Evolutionary conservation across 1,140 invertebrate species (phyloP).

Genomic region (Lysiphlebus fabarum): DNA sequence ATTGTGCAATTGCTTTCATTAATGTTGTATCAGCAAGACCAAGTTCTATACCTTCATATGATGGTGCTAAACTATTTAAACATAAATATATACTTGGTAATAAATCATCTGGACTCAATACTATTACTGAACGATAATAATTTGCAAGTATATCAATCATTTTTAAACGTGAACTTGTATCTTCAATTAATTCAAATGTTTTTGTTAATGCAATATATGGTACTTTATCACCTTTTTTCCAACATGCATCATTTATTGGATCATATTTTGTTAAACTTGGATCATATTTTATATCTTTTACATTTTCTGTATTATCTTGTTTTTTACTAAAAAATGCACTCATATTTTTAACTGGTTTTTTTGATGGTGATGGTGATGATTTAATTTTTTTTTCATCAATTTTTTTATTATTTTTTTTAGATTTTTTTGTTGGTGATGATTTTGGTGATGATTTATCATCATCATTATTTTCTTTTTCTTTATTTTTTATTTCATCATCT

Average conservation of each 20-base stretch:
- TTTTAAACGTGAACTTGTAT: conserved; percentile 82
- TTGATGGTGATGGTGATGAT: conserved; percentile 17
- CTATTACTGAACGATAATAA: conserved; percentile 90
- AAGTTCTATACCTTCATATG: conserved; percentile 68
- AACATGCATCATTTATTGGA: conserved; percentile 86
- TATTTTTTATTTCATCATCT: conserved; percentile 1
- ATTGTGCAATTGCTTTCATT: conserved; percentile 92
- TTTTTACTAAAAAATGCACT: conserved; percentile 7
- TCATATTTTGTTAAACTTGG: conserved; percentile 78
- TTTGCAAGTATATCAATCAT: conserved; percentile 93
- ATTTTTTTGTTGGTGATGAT: background rate
- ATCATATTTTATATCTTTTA: conserved; percentile 62
- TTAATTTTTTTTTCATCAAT: background rate
- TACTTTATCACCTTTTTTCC: conserved; percentile 77
- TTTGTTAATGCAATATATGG: conserved; percentile 90
- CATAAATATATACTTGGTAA: conserved; percentile 90
- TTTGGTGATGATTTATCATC: background rate
- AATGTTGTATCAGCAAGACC: conserved; percentile 89
- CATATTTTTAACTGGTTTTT: conserved; percentile 1
- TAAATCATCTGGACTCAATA: conserved; percentile 84
- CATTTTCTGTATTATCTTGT: conserved; percentile 28
- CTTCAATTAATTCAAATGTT: conserved; percentile 90
- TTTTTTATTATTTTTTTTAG: conserved; percentile 3
- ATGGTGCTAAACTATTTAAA: conserved; percentile 91
- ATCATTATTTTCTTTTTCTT: background rate